A percentile compares a stretch with the other conserved stretches of the same genome.
Evolutionary conservation across 2,113 vertebrate genomes (phyloP).

Genomic region (Oncorhynchus masou): DNA sequence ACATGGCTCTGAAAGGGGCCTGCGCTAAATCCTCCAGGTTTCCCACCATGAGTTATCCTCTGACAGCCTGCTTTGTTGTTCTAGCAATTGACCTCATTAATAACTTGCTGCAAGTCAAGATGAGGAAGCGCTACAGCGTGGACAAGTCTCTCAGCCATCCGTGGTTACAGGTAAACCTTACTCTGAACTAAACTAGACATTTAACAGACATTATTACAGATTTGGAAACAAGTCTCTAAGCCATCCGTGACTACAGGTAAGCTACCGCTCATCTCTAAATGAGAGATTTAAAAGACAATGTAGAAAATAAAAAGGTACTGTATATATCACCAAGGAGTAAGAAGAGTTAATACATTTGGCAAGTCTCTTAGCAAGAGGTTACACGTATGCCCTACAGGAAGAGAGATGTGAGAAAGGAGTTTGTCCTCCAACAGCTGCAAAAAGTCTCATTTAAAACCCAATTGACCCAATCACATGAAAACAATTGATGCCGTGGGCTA

Average conservation of each 20-base stretch:
- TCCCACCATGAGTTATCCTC: slow-evolving; percentile 22
- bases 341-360: too few relatives aligned
- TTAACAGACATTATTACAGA: not conserved
- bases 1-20: slow-evolving; percentile 35
- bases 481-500: too few relatives aligned
- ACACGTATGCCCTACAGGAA: too few relatives aligned
- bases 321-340: too few relatives aligned
- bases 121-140: slow-evolving; percentile 96
- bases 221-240: too few relatives aligned
- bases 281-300: too few relatives aligned
- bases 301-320: too few relatives aligned
- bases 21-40: slow-evolving; percentile 24
- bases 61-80: slow-evolving; percentile 60
- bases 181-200: not conserved
- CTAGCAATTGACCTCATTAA: slow-evolving; percentile 96
- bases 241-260: too few relatives aligned
- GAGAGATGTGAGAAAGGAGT: too few relatives aligned
- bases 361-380: too few relatives aligned
- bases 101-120: slow-evolving; percentile 98
- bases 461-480: not conserved
- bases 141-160: slow-evolving; percentile 97
- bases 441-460: not conserved
- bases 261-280: too few relatives aligned
- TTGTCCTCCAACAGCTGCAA: too few relatives aligned
- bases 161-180: slow-evolving; percentile 88